Percentiles rank a stretch among this genome's conserved stretches.
These are phyloP conservation scores for Labeo rohita DNA, from an alignment of 2,113 vertebrate genomes.

Conservation along the genomic window DNA sequence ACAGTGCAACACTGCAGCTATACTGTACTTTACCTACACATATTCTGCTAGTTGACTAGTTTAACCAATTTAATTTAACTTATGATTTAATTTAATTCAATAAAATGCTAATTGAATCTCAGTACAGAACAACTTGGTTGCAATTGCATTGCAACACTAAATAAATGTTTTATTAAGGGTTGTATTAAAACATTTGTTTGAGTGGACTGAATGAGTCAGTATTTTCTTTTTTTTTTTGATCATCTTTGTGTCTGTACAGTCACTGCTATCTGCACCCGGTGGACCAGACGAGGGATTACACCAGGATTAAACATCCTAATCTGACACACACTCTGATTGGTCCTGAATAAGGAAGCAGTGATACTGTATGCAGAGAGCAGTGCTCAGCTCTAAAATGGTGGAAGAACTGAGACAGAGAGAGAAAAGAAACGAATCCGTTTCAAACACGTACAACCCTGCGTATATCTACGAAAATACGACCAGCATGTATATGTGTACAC, in stretches of 20 bases:
- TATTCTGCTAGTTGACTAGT: too few species aligned
- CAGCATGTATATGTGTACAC: neutral
- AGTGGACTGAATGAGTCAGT: slow-evolving; percentile 5
- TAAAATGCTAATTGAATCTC: neutral
- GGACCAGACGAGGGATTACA: slow-evolving; percentile 68
- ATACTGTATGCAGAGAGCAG: slow-evolving; percentile 29
- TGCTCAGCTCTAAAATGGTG: slow-evolving; percentile 27
- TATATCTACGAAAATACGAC: neutral
- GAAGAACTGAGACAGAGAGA: neutral
- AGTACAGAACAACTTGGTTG: neutral
- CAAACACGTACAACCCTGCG: neutral
- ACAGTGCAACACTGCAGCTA: neutral
- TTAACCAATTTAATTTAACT: too few species aligned
- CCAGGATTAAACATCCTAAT: slow-evolving; percentile 67
- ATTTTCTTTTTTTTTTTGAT: neutral
- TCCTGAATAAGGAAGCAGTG: slow-evolving; percentile 55
- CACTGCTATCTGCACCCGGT: slow-evolving; percentile 52
- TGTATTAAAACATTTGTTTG: neutral
- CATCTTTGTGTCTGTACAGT: slow-evolving; percentile 24
- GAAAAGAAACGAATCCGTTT: neutral
- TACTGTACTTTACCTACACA: neutral
- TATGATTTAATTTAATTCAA: neutral
- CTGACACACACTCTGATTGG: slow-evolving; percentile 58
- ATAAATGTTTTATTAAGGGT: neutral
- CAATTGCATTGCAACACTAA: neutral